Evolutionary conservation across 2,113 vertebrate species (phyloP), one percentile per base, ranked within the genome.

Genomic region (Larimichthys crocea): DNA sequence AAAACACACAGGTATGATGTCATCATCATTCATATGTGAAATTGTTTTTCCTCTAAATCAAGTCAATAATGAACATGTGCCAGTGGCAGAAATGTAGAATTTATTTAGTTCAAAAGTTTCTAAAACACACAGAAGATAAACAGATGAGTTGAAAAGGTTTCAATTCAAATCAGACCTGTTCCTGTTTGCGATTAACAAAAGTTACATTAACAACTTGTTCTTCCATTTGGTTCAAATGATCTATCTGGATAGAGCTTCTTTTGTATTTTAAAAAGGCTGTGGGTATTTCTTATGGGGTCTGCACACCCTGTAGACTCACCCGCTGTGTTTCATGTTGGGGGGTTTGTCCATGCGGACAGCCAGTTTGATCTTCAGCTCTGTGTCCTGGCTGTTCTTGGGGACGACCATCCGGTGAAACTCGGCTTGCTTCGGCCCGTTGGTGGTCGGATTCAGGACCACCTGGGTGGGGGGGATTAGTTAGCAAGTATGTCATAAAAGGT

Each of bases 271-370:
- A 8, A 60, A 8, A 60, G 7, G 19, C 29, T 60, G 17, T 4
- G 16, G 29, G 35, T 7, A 31, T 35, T 35, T 31, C 8, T 60
- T 31, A 31, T 0, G 3, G 24, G 15, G 29, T 29, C 24, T 59
- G 24, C 35, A 40, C 35, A 40, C 42, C 40, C 24, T 24, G 3
- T 35, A 56, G 61, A 76, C 97, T 95, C 90, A 99, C 98, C 98
- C 98, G 80, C 98, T 97, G 85, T 99, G 98, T 86, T 99, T 99
- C 96, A 99, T 96, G 89, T 99, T 98, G 85, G 97, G 96, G 9
- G 98, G 98, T 74, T 99, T 99, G 95, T 99, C 97, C 98, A 99
- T 99, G 73, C 97, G 95, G 29, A 99, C 96, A 0, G 97, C 97
- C 91, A 99, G 93, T 83, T 98, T 99, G 88, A 99, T 99, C 93